Conservation (phyloP, 64 coral and sea anemone species). For the Platygyra sinensis region DNA sequence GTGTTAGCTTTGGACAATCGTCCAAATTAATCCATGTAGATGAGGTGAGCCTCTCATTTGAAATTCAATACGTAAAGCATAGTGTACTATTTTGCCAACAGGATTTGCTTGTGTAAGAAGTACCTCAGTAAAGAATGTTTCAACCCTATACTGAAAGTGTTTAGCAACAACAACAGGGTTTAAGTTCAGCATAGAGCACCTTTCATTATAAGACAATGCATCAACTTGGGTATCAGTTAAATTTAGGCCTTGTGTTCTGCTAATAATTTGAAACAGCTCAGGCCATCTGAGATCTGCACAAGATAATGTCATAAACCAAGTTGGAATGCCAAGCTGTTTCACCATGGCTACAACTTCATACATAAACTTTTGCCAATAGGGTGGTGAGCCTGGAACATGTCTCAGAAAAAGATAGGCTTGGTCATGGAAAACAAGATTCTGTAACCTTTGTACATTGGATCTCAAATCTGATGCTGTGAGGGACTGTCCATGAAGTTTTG, state of each 20-base stretch:
- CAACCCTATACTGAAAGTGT: too few relatives aligned
- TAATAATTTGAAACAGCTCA: conserved; percentile 11
- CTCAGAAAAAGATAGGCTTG: neutral
- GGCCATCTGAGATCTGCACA: conserved; percentile 23
- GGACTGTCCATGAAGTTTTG: neutral
- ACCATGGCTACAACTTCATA: too few relatives aligned
- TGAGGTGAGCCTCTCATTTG: conserved; percentile 57
- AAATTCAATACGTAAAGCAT: conserved; percentile 50
- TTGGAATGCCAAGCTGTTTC: neutral
- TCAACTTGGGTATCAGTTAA: neutral
- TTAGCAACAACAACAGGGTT: neutral
- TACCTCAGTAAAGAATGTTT: conserved; percentile 33
- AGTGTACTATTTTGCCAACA: conserved; percentile 44
- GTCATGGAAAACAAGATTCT: neutral
- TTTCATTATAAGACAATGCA: too few relatives aligned
- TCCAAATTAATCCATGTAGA: conserved; percentile 57
- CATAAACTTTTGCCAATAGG: conserved; percentile 28
- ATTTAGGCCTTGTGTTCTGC: neutral
- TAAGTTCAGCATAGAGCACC: too few relatives aligned
- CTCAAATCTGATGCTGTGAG: too few relatives aligned
- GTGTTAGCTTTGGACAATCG: neutral
- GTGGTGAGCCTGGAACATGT: neutral
- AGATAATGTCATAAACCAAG: conserved; percentile 34
- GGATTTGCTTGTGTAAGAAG: conserved; percentile 30
- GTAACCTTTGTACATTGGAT: neutral